Evolutionary conservation across 1,140 invertebrate species (phyloP).

Genomic region (Apis florea): DNA sequence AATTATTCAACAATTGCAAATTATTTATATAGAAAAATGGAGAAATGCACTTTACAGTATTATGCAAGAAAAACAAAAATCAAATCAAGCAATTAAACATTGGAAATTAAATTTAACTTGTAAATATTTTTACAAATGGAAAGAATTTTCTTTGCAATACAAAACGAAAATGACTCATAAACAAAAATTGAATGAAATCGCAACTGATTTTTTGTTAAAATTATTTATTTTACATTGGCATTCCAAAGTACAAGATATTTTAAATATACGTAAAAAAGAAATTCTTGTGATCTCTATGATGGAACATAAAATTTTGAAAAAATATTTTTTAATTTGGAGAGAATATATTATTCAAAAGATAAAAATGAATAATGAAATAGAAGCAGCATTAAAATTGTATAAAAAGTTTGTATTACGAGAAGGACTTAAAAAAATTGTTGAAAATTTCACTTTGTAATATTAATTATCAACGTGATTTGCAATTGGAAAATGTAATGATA

Average conservation of each 20-base stretch:
- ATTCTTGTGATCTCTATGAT: neutral
- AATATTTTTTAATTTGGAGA: slow-evolving; percentile 10
- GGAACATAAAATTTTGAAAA: slow-evolving; percentile 20
- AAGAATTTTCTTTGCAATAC: slow-evolving; percentile 13
- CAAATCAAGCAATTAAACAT: slow-evolving; percentile 1
- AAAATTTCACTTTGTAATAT: slow-evolving; percentile 19
- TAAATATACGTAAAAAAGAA: slow-evolving; percentile 15
- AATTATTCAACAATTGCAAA: neutral
- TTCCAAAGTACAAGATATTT: neutral
- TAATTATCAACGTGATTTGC: neutral
- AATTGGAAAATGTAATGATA: slow-evolving; percentile 1
- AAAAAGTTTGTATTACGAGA: slow-evolving; percentile 14
- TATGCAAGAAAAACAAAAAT: slow-evolving; percentile 27
- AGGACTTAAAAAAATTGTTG: slow-evolving; percentile 29
- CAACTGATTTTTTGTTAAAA: slow-evolving; percentile 17
- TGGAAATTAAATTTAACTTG: neutral
- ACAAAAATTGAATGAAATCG: neutral
- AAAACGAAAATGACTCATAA: slow-evolving; percentile 22
- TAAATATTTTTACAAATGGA: slow-evolving; percentile 31
- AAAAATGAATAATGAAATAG: neutral
- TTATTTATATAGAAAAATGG: slow-evolving; percentile 30
- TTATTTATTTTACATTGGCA: slow-evolving; percentile 20
- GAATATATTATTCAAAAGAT: slow-evolving; percentile 3
- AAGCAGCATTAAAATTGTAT: slow-evolving; percentile 16
- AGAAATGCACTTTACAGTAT: neutral